These are phyloP conservation scores for Tholera decimalis DNA, from an alignment of 2,888 invertebrate genomes.

Conservation along the genomic window DNA sequence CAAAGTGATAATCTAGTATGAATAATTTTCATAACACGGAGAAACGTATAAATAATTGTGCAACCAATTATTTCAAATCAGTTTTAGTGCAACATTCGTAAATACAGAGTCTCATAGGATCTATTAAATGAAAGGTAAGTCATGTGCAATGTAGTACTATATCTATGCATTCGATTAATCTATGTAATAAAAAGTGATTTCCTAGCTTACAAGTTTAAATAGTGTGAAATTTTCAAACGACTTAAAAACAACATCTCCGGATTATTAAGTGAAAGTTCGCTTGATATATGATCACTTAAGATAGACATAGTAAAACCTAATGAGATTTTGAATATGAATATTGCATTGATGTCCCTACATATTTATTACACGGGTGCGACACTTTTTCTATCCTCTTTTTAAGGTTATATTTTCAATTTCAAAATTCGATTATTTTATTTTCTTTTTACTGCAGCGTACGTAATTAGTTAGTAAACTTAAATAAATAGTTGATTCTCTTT, in stretches of 20 bases:
- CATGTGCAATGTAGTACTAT: slow-evolving; percentile 3
- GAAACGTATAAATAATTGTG: slow-evolving; percentile 70
- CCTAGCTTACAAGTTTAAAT: not conserved
- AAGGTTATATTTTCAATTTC: too few relatives aligned
- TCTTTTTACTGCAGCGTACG: not conserved
- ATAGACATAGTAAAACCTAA: too few relatives aligned
- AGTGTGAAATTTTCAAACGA: slow-evolving; percentile 12
- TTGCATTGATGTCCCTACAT: not conserved
- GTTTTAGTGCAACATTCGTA: slow-evolving; percentile 64
- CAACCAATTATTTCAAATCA: slow-evolving; percentile 61
- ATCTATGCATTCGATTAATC: not conserved
- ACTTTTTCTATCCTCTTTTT: too few relatives aligned
- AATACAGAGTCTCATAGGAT: slow-evolving; percentile 54
- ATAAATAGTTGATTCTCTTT: not conserved
- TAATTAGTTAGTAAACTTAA: not conserved
- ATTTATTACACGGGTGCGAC: too few relatives aligned
- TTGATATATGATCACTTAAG: too few relatives aligned
- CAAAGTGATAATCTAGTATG: slow-evolving; percentile 65
- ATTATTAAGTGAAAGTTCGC: slow-evolving; percentile 9
- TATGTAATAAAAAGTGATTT: slow-evolving; percentile 1
- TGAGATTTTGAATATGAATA: not conserved
- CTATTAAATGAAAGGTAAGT: slow-evolving; percentile 73
- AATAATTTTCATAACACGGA: slow-evolving; percentile 59
- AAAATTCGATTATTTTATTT: not conserved
- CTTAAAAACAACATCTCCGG: not conserved